Percentiles rank a stretch among this genome's conserved stretches.
Conservation (phyloP, 2,888 invertebrate genomes). For the Spicauda simplicius region DNA sequence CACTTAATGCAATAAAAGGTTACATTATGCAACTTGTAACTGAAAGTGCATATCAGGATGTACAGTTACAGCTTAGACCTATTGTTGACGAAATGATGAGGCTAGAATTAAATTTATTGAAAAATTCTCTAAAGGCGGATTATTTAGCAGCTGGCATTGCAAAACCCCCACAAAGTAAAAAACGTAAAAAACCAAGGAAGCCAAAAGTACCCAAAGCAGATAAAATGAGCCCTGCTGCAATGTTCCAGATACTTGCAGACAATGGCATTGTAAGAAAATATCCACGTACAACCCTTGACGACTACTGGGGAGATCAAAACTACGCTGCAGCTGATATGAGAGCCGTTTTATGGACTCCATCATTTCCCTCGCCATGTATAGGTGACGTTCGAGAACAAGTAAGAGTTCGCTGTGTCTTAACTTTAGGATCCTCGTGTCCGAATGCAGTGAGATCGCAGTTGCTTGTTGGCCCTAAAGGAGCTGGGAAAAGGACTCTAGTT, state of each 20-base stretch:
- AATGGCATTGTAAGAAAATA: slow-evolving; percentile 88
- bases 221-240: slow-evolving; percentile 85
- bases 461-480: slow-evolving; percentile 88
- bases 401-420: slow-evolving; percentile 85
- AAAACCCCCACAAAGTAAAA: slow-evolving; percentile 57
- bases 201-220: slow-evolving; percentile 86
- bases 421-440: slow-evolving; percentile 76
- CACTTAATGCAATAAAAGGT: slow-evolving; percentile 85
- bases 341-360: slow-evolving; percentile 68
- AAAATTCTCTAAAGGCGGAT: slow-evolving; percentile 80
- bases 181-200: slow-evolving; percentile 70
- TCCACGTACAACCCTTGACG: slow-evolving; percentile 83
- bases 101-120: slow-evolving; percentile 80
- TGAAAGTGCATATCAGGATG: slow-evolving; percentile 86
- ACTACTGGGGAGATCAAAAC: slow-evolving; percentile 89
- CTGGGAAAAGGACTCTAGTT: slow-evolving; percentile 89
- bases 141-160: slow-evolving; percentile 49
- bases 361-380: slow-evolving; percentile 79
- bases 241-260: slow-evolving; percentile 89
- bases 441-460: slow-evolving; percentile 85
- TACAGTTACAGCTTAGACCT: slow-evolving; percentile 87
- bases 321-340: slow-evolving; percentile 84
- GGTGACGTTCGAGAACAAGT: slow-evolving; percentile 86
- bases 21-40: slow-evolving; percentile 87
- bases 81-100: slow-evolving; percentile 89